Percentiles rank a stretch among this genome's conserved stretches.
phyloP scores from a whole-genome alignment of 2,888 invertebrate species.

The Halictus ligatus region DNA sequence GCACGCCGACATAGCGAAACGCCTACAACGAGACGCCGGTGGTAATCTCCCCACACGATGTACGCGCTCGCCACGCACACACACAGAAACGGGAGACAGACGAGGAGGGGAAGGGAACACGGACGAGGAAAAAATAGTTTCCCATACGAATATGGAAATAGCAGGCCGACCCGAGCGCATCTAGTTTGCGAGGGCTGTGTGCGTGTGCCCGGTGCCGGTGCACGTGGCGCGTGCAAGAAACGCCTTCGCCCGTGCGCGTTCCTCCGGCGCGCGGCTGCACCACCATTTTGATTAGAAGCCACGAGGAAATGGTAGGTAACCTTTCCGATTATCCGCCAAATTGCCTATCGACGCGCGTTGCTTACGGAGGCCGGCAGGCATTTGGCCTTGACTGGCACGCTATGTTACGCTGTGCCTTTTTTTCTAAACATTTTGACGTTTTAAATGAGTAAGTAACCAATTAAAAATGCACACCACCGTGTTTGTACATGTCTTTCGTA shows the following conservation, averaged over 20 bases:
- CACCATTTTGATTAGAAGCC: slow-evolving; percentile 16
- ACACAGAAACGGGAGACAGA: background rate
- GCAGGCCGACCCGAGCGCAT: slow-evolving; percentile 70
- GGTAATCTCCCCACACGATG: slow-evolving; percentile 35
- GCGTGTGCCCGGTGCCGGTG: slow-evolving; percentile 26
- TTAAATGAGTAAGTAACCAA: too few relatives aligned
- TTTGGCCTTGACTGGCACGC: too few relatives aligned
- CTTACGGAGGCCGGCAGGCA: too few relatives aligned
- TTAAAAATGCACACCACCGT: too few relatives aligned
- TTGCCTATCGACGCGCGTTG: slow-evolving; percentile 5
- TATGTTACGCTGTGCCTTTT: too few relatives aligned
- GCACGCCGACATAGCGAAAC: slow-evolving; percentile 33
- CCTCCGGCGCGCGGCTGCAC: background rate
- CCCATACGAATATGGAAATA: slow-evolving; percentile 75
- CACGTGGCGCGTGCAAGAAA: slow-evolving; percentile 21
- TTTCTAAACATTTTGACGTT: too few relatives aligned
- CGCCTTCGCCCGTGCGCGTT: slow-evolving; percentile 14
- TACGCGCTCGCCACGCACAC: background rate
- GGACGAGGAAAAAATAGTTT: slow-evolving; percentile 49
- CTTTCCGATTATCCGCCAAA: background rate
- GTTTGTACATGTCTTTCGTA: too few relatives aligned
- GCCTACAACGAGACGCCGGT: slow-evolving; percentile 54
- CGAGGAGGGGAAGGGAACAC: background rate
- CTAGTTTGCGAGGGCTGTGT: slow-evolving; percentile 51
- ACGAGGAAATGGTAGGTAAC: slow-evolving; percentile 16